Base-by-base conservation (phyloP, 2,797 vertebrate species). In the Anisognathus igniventris region DNA sequence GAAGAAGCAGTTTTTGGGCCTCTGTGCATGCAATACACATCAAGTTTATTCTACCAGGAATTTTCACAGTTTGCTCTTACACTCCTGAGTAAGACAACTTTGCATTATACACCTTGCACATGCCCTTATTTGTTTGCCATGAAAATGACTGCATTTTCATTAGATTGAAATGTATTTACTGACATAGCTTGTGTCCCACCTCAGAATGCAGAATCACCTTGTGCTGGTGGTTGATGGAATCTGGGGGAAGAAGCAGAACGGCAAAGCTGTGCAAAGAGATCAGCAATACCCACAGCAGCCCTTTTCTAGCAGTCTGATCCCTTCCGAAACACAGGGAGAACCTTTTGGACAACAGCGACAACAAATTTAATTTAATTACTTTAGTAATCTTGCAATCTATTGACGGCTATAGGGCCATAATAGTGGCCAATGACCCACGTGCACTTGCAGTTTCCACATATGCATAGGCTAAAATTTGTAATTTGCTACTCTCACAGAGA, bases 1-100 rank as follows among this genome's bases (percentile, higher is more conserved):
- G 89, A 78, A 85, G 67, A 53, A 84, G 28, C 27, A 14, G 22
- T 39, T 89, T 91, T 71, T 81, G 73, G 91, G 79, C 62, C 57
- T 80, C 50, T 30, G 28, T 4, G 3, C 24, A 23, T 33, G 61
- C 64, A 64, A 83, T 61, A 89, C 70, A 78, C 50, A 64, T 64
- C 39, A 79, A 67, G 53, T 67, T 90, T 88, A 86, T 70, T 88
- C 66, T 82, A 35, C 21, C 4, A 56, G 53, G 65, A 57, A 76
- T 90, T 88, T 78, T 45, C 54, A 86, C 68, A 50, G 90, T 86
- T 83, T 74, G 70, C 50, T 84, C 37, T 37, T 57, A 20, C 6
- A 62, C 33, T 51, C 28, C 4, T 42, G 50, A 93, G 81, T 15
- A 66, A 51, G 44, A 68, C 14, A 75, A 53, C 44, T 74, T 42